Evolutionary conservation across 2,113 vertebrate genomes (phyloP), one percentile per base, ranked within the genome.

Genomic region (Calidris pugnax): DNA sequence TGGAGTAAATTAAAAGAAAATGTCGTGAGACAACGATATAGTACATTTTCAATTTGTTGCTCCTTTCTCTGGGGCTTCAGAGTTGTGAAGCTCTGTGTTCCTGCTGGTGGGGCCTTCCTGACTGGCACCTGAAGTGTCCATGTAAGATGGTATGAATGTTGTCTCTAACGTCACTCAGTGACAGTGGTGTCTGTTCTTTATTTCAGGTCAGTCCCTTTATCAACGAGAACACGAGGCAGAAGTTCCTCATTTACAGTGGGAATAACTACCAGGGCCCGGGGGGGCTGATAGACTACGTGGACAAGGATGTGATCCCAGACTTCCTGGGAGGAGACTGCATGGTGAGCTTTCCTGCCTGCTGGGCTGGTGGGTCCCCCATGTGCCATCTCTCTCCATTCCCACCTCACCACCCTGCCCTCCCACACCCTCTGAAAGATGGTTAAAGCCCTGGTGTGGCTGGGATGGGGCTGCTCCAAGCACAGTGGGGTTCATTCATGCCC

Each of bases 241-340:
- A 99, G 71, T 99, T 99, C 94, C 98, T 99, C 23, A 98, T 99
- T 90, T 99, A 98, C 91, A 98, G 98, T 8, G 98, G 98, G 68
- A 98, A 98, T 75, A 98, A 98, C 89, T 99, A 98, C 66, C 98
- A 98, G 90, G 98, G 98, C n/a, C 96, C 98, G 0, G 98, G 98
- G 12, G 98, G 98, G n/a, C 97, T 99, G 16, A 95, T 98, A 4
- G 98, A 99, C 90, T 99, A 99, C 1, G 95, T 99, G 86, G 98
- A 98, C 76, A 98, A 96, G 72, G 98, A 98, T 0, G 97, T 99
- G 81, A 98, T 99, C 90, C 98, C 98, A 4, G 98, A 99, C 82
- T 99, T 99, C 95, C 98, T 99, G 3, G 98, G 98, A 22, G 98
- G 98, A 80, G 98, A 98, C 35, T 98, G 98, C 66, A 82, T 99